A percentile compares a stretch with the other conserved stretches of the same genome.
Evolutionary conservation across 1,140 invertebrate species (phyloP).

Genomic region (Stegodyphus mimosarum): DNA sequence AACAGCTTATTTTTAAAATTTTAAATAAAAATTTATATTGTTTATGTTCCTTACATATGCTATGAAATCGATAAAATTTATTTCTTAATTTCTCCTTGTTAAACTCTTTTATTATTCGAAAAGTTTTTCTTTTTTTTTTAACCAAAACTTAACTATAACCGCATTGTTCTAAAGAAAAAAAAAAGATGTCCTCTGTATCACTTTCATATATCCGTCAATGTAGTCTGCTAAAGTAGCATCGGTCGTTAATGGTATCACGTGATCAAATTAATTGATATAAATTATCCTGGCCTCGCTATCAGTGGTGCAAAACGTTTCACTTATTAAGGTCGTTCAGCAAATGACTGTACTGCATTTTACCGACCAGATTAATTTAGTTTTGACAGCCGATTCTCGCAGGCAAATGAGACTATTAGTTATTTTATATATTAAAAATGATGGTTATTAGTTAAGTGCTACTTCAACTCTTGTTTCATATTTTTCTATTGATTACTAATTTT

Average conservation of each 20-base stretch:
- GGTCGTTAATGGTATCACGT: slow-evolving; percentile 27
- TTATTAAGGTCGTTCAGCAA: background rate
- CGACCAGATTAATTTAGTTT: background rate
- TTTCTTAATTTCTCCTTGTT: background rate
- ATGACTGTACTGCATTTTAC: background rate
- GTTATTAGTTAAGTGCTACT: background rate
- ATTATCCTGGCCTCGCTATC: slow-evolving; percentile 53
- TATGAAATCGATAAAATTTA: background rate
- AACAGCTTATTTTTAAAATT: no score
- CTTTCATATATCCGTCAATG: background rate
- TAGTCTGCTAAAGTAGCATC: background rate
- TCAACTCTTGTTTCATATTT: no score
- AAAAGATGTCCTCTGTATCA: background rate
- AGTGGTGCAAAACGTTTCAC: background rate
- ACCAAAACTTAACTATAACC: background rate
- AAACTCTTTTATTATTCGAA: background rate
- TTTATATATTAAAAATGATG: background rate
- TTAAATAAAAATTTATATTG: no score
- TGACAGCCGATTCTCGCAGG: background rate
- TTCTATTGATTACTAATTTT: background rate
- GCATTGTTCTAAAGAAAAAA: background rate
- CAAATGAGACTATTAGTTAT: background rate
- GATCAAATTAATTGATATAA: slow-evolving; percentile 46
- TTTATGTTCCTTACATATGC: background rate
- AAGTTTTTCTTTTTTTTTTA: background rate